Conservation (phyloP, 37 sponge, comb jelly and placozoan species). For the Crambe crambe region DNA sequence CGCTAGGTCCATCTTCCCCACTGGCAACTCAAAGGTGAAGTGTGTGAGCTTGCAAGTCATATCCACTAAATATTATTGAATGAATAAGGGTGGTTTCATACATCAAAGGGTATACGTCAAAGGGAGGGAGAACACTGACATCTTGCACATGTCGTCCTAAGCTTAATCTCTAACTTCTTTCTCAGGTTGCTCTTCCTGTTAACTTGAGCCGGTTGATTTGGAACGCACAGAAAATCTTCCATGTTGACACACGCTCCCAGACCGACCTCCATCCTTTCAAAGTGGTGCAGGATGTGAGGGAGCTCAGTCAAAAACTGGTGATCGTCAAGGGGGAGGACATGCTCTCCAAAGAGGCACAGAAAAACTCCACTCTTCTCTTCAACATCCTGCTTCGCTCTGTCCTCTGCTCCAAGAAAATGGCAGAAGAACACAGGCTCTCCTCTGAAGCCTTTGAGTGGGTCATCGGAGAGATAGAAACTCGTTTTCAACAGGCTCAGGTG, state of each 20-base stretch:
- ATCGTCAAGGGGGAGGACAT: constrained; percentile 93
- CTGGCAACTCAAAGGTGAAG: constrained; percentile 72
- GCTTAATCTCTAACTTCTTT: too few relatives aligned
- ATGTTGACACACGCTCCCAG: constrained; percentile 72
- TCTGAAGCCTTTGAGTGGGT: constrained; percentile 98
- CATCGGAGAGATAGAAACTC: constrained; percentile 93
- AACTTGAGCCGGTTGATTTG: constrained; percentile 92
- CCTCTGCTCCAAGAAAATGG: constrained; percentile 78
- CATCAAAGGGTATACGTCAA: too few relatives aligned
- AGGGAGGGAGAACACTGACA: too few relatives aligned
- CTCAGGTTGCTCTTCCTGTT: constrained; percentile 92
- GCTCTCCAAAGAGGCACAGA: constrained; percentile 88
- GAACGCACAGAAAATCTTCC: constrained; percentile 98
- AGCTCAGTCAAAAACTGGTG: constrained; percentile 81
- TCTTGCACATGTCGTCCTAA: too few relatives aligned
- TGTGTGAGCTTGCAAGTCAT: not conserved
- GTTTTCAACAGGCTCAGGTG: constrained; percentile 94
- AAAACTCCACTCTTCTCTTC: constrained; percentile 96
- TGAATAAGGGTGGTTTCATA: too few relatives aligned
- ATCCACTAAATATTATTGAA: not conserved
- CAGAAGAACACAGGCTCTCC: constrained; percentile 89
- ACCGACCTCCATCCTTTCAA: constrained; percentile 94
- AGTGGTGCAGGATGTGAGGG: constrained; percentile 82
- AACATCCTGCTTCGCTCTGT: constrained; percentile 85
- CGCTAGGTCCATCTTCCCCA: constrained; percentile 87